Percentiles rank a stretch among this genome's conserved stretches.
phyloP scores from a whole-genome alignment of 2,113 vertebrate genomes.

The Phaethon lepturus region DNA sequence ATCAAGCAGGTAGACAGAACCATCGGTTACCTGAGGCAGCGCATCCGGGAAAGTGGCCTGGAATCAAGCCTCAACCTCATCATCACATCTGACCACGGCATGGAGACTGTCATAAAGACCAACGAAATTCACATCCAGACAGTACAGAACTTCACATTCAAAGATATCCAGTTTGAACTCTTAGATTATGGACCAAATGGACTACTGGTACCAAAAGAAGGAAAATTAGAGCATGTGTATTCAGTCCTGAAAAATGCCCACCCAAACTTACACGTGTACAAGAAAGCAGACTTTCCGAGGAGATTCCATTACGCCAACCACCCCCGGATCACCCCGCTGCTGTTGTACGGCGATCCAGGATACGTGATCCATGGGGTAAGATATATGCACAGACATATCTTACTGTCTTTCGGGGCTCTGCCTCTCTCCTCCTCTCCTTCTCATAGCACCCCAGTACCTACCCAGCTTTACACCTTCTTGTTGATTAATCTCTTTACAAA shows the following conservation, averaged over 20 bases:
- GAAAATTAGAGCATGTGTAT: conserved; percentile 84
- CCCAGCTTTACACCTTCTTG: not conserved
- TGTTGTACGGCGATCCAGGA: conserved; percentile 84
- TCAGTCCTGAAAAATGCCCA: conserved; percentile 78
- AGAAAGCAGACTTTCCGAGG: conserved; percentile 83
- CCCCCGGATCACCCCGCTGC: conserved; percentile 81
- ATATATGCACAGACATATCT: accelerated
- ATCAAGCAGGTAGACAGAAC: conserved; percentile 87
- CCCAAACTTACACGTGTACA: conserved; percentile 85
- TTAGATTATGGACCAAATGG: conserved; percentile 87
- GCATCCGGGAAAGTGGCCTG: conserved; percentile 63
- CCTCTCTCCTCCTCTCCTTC: not conserved
- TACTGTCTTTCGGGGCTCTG: not conserved
- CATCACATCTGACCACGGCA: conserved; percentile 90
- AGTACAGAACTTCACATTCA: conserved; percentile 80
- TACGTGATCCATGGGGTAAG: conserved; percentile 92
- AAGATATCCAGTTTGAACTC: conserved; percentile 84
- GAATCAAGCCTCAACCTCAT: conserved; percentile 81
- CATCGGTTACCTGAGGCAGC: conserved; percentile 81
- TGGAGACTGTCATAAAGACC: conserved; percentile 75
- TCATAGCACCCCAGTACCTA: not conserved
- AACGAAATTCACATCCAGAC: conserved; percentile 75
- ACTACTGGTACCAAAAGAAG: conserved; percentile 86
- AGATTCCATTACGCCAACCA: conserved; percentile 81
- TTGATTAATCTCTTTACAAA: not conserved